These are phyloP conservation scores for Mormyrops boulengeri DNA, from an alignment of 2,797 vertebrate genomes.

Conservation along the genomic window DNA sequence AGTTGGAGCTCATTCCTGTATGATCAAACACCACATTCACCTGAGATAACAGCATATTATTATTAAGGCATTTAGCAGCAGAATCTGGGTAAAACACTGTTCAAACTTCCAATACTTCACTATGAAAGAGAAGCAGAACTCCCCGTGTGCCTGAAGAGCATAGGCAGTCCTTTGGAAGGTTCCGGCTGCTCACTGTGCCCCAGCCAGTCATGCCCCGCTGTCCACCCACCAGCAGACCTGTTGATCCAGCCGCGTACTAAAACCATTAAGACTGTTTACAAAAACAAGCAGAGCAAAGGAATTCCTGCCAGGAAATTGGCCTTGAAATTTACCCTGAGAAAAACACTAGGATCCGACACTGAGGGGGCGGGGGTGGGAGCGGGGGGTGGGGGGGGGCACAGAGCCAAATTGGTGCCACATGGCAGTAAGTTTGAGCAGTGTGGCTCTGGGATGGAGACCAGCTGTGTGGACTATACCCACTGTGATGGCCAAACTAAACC, in stretches of 20 bases:
- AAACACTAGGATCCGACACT: slow-evolving; percentile 1
- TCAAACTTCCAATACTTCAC: not conserved
- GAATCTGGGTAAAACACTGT: not conserved
- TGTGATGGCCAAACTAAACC: not conserved
- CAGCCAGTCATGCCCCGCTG: no score
- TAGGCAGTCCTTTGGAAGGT: not conserved
- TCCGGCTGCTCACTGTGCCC: not conserved
- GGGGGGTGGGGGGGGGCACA: slow-evolving; percentile 3
- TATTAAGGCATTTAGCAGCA: not conserved
- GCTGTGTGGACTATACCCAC: not conserved
- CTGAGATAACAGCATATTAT: not conserved
- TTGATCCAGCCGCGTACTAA: slow-evolving; percentile 30
- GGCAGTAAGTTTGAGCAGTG: slow-evolving; percentile 29
- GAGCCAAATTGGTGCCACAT: slow-evolving; percentile 58
- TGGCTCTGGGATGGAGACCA: not conserved
- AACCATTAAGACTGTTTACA: slow-evolving; percentile 57
- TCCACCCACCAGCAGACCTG: not conserved
- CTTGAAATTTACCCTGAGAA: slow-evolving; percentile 50
- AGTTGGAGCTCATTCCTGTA: not conserved
- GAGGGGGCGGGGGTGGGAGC: not conserved
- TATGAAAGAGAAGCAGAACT: not conserved
- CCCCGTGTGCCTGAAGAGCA: not conserved
- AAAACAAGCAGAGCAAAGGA: slow-evolving; percentile 52
- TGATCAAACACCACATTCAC: not conserved
- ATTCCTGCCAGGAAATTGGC: slow-evolving; percentile 60